Percentiles rank a stretch among this genome's conserved stretches.
Evolutionary conservation across 1,140 invertebrate genomes (phyloP).

Genomic region (Zaprionus gabonicus): DNA sequence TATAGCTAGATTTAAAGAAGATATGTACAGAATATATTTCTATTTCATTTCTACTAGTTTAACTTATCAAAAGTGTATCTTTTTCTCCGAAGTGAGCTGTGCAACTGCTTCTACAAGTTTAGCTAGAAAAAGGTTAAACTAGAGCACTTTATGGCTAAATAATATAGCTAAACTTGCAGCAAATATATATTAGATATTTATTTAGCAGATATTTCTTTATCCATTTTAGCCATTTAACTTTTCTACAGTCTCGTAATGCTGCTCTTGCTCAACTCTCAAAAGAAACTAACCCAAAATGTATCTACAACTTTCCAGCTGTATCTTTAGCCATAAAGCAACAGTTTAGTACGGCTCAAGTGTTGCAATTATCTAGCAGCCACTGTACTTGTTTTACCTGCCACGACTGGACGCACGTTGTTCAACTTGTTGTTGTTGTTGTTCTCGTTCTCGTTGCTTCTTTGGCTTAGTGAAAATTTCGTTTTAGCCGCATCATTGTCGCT

Average conservation of each 20-base stretch:
- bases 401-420: conserved; percentile 1
- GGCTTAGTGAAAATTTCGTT: conserved; percentile 50
- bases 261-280: neutral
- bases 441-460: conserved; percentile 14
- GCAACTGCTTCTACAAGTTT: neutral
- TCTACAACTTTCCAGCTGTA: conserved; percentile 1
- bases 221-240: neutral
- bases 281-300: neutral
- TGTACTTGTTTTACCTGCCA: neutral
- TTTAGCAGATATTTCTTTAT: too few species aligned
- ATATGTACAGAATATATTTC: too few species aligned
- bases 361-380: conserved; percentile 4
- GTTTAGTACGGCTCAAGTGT: neutral
- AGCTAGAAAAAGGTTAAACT: neutral
- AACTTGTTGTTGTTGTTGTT: neutral
- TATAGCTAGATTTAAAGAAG: neutral
- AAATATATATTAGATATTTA: too few species aligned
- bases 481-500: conserved; percentile 74
- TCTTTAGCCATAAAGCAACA: neutral
- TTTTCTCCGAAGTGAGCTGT: too few species aligned
- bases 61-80: too few species aligned
- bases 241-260: too few species aligned
- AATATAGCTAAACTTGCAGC: neutral
- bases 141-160: too few species aligned
- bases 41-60: too few species aligned